Percentiles rank a stretch among this genome's conserved stretches.
phyloP scores from a whole-genome alignment of 2,113 vertebrate genomes.

The Dasyurus viverrinus region DNA sequence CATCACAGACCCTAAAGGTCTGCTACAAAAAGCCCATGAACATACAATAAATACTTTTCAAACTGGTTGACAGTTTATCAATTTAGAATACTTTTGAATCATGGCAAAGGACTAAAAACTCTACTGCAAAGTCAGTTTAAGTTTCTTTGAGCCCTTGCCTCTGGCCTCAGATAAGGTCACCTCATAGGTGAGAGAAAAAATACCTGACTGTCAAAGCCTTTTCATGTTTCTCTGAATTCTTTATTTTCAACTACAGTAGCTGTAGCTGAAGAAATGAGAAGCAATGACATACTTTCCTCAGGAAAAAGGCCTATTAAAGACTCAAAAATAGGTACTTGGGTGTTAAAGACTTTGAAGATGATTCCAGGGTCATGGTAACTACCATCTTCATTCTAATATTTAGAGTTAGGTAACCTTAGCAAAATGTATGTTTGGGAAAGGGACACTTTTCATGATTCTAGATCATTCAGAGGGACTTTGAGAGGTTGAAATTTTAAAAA shows the following conservation, averaged over 20 bases:
- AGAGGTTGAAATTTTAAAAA: background rate
- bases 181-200: background rate
- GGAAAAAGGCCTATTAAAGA: slow-evolving; percentile 1
- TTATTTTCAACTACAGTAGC: background rate
- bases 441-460: background rate
- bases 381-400: background rate
- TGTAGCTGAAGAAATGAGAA: background rate
- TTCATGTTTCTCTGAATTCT: background rate
- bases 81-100: background rate
- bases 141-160: slow-evolving; percentile 12
- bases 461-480: background rate
- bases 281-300: background rate
- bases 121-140: background rate
- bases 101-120: background rate
- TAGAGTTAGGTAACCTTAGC: background rate
- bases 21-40: slow-evolving; percentile 9
- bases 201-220: background rate
- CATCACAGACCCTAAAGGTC: background rate
- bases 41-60: slow-evolving; percentile 11
- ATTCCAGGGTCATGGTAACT: background rate
- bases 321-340: background rate
- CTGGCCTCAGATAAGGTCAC: background rate
- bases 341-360: background rate
- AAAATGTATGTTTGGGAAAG: background rate
- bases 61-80: slow-evolving; percentile 25